Evolutionary conservation across 2,113 vertebrate species (phyloP).

Genomic region (Acrocephalus kingi): DNA sequence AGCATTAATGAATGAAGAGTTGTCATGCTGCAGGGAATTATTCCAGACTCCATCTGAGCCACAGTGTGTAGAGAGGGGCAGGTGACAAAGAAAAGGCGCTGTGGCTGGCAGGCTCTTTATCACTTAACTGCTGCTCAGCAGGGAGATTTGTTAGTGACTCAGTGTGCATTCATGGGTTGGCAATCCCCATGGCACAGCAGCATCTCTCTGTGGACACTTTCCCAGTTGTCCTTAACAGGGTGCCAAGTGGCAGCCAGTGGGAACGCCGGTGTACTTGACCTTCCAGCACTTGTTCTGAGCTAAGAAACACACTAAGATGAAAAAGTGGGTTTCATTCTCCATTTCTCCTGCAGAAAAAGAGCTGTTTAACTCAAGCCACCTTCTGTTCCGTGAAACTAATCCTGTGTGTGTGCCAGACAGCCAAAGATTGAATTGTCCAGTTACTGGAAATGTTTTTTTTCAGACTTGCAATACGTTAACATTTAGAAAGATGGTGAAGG

Average conservation of each 20-base stretch:
- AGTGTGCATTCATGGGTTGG: not conserved
- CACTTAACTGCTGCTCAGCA: constrained; percentile 19
- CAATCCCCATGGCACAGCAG: not conserved
- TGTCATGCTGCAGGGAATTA: not conserved
- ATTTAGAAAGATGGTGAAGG: not conserved
- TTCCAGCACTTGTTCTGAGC: not conserved
- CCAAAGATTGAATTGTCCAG: not conserved
- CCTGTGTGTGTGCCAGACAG: not conserved
- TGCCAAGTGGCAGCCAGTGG: not conserved
- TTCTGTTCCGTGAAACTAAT: not conserved
- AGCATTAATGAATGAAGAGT: not conserved
- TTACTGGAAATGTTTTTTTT: not conserved
- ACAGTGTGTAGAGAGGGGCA: not conserved
- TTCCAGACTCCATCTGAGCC: not conserved
- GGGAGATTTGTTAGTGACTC: not conserved
- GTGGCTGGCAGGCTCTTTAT: not conserved
- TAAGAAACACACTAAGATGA: not conserved
- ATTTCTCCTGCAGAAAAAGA: not conserved
- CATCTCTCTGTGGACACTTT: not conserved
- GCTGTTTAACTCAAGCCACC: not conserved
- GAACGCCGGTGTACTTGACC: not conserved
- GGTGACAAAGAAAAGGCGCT: not conserved
- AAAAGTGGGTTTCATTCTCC: not conserved
- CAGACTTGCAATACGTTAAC: not conserved
- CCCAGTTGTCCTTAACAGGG: not conserved